A percentile compares a stretch with the other conserved stretches of the same genome.
Conservation (phyloP, 2,888 invertebrate species). For the Geophilus truncorum region DNA sequence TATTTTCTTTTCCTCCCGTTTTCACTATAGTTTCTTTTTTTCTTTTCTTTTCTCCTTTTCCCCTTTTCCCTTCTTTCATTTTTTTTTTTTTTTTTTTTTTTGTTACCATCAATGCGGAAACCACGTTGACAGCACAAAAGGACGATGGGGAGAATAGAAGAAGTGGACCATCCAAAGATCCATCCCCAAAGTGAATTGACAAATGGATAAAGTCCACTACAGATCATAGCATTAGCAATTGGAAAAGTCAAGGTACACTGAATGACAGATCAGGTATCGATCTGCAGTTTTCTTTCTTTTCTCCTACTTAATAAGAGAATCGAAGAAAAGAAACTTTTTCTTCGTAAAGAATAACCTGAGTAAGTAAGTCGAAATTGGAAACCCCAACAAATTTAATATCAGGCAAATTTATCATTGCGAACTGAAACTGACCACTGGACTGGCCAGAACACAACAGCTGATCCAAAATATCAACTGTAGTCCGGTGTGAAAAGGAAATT, state of each 20-base stretch:
- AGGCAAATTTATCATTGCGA: background rate
- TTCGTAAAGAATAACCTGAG: conserved; percentile 1
- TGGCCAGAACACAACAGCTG: conserved; percentile 5
- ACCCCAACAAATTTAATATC: background rate
- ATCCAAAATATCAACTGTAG: conserved; percentile 13
- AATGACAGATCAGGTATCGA: background rate
- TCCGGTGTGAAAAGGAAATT: background rate
- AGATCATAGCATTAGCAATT: background rate
- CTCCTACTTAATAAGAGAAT: background rate
- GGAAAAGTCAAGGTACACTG: conserved; percentile 19
- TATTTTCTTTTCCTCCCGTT: background rate
- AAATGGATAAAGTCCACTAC: conserved; percentile 2
- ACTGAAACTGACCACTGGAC: background rate
- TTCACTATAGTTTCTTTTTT: background rate
- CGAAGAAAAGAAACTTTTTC: background rate
- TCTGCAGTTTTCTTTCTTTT: background rate
- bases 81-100: background rate
- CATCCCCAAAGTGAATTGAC: conserved; percentile 15
- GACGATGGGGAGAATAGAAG: background rate
- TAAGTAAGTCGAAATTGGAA: background rate
- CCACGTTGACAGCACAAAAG: conserved; percentile 18
- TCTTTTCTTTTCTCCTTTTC: background rate
- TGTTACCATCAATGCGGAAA: background rate
- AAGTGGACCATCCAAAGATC: background rate
- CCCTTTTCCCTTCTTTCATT: background rate